Percentiles rank a stretch among this genome's conserved stretches.
Conservation (phyloP, 2,888 invertebrate genomes). For the Xylota segnis region DNA sequence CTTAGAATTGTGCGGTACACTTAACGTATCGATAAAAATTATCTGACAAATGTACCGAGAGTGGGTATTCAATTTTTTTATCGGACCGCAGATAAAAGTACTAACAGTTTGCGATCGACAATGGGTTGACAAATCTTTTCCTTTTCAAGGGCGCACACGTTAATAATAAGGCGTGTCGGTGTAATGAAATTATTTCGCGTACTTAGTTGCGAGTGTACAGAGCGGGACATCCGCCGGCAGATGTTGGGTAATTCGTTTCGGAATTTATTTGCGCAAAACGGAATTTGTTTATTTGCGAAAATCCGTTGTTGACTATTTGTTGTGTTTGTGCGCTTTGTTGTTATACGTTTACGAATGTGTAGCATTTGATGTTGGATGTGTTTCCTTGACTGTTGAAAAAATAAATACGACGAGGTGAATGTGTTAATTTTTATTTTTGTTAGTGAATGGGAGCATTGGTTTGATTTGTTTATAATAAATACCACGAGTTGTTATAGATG, state of each 20-base stretch:
- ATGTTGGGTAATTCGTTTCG: neutral
- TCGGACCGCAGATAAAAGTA: conserved; percentile 38
- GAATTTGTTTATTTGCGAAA: conserved; percentile 29
- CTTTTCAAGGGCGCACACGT: conserved; percentile 37
- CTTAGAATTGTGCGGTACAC: conserved; percentile 10
- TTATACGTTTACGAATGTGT: neutral
- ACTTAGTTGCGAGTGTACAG: neutral
- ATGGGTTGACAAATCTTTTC: conserved; percentile 22
- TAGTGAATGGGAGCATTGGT: neutral
- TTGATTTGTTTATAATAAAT: conserved; percentile 4
- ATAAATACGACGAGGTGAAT: neutral
- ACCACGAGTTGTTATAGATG: conserved; percentile 28
- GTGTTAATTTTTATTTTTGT: neutral
- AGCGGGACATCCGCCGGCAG: neutral
- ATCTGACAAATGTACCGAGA: conserved; percentile 29
- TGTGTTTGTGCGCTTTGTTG: neutral
- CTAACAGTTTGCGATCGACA: conserved; percentile 24
- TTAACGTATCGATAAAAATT: conserved; percentile 29
- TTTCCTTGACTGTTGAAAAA: neutral
- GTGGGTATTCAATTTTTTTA: conserved; percentile 5
- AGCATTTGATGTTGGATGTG: neutral
- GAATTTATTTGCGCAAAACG: conserved; percentile 20
- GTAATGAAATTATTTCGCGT: conserved; percentile 7
- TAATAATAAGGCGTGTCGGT: conserved; percentile 2
- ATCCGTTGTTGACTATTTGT: conserved; percentile 1